These are phyloP conservation scores for Glossophaga mutica DNA, from an alignment of 2,797 vertebrate genomes.

Conservation along the genomic window DNA sequence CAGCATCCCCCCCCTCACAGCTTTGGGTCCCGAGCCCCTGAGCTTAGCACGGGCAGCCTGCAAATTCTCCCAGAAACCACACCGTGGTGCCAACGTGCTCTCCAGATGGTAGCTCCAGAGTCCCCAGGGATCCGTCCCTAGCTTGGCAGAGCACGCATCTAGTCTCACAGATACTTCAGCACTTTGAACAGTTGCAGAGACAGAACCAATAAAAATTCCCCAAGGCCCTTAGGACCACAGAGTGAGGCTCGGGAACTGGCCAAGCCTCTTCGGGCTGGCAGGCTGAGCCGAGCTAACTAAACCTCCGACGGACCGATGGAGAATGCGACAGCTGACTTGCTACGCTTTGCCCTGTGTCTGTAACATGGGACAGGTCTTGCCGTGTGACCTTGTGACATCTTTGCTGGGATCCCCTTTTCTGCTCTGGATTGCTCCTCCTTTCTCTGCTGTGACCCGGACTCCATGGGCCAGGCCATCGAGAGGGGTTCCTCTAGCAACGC, in stretches of 20 bases:
- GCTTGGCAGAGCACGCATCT: neutral
- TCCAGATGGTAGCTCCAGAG: neutral
- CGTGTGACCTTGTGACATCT: neutral
- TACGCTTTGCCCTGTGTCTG: neutral
- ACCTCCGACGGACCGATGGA: rapidly evolving
- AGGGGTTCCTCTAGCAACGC: neutral
- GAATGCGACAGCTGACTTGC: neutral
- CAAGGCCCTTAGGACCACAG: neutral
- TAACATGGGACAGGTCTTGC: neutral
- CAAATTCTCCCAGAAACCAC: neutral
- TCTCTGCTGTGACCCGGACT: neutral
- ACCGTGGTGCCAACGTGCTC: neutral
- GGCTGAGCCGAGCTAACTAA: neutral
- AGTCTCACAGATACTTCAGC: neutral
- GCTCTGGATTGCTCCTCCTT: neutral
- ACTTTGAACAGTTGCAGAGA: neutral
- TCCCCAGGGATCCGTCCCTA: neutral
- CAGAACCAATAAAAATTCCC: neutral
- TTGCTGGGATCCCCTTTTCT: neutral
- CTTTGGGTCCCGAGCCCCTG: neutral
- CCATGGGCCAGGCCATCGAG: neutral
- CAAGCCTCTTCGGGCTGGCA: neutral
- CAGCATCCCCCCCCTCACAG: no score
- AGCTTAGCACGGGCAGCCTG: neutral
- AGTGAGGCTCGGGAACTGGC: neutral